Percentiles rank a stretch among this genome's conserved stretches.
Conservation (phyloP, 1,140 invertebrate species). For the Myzus persicae region DNA sequence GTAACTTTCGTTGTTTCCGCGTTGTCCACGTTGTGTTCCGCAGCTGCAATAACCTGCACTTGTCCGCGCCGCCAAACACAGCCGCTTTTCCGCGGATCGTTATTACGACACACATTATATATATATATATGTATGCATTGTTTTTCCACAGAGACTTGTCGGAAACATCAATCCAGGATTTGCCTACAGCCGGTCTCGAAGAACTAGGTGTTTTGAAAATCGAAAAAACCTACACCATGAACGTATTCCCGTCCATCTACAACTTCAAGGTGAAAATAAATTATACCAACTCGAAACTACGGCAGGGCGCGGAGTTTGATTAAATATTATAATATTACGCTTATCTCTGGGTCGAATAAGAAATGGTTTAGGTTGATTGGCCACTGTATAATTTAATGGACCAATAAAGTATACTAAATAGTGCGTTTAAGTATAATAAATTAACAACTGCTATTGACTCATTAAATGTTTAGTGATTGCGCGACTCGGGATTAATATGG, state of each 20-base stretch:
- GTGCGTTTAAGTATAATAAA: no score
- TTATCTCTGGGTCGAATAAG: neutral
- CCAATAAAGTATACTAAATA: neutral
- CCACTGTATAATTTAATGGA: neutral
- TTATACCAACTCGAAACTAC: neutral
- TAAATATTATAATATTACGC: neutral
- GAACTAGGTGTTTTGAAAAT: conserved; percentile 76
- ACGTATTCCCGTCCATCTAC: conserved; percentile 83
- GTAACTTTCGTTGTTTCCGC: neutral
- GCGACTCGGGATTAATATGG: neutral
- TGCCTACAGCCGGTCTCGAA: conserved; percentile 78
- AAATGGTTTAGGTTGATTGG: neutral
- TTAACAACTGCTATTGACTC: no score
- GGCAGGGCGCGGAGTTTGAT: neutral
- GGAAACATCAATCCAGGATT: conserved; percentile 74
- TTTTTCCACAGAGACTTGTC: conserved; percentile 73
- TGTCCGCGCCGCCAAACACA: neutral
- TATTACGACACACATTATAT: no score
- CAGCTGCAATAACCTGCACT: neutral
- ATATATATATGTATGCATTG: neutral
- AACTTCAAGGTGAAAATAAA: conserved; percentile 72
- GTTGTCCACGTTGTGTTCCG: neutral
- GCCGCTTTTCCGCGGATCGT: neutral
- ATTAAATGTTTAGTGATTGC: neutral
- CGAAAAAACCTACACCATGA: conserved; percentile 75